phyloP scores from a whole-genome alignment of 2,113 vertebrate genomes.

The Austrofundulus limnaeus region DNA sequence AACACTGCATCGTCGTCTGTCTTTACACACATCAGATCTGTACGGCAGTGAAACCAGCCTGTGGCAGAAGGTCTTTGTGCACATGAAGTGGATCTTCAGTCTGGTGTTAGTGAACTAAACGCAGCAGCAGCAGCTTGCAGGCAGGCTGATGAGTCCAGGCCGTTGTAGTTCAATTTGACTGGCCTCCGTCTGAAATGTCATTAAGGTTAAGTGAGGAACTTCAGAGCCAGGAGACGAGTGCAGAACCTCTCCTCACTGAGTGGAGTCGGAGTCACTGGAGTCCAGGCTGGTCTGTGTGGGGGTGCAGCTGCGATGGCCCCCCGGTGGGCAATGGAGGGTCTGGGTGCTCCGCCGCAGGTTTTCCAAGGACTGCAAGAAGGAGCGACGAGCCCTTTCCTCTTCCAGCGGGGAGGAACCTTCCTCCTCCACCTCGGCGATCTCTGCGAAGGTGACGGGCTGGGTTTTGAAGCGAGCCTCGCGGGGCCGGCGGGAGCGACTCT shows the following conservation, averaged over 20 bases:
- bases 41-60: constrained; percentile 48
- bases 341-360: constrained; percentile 93
- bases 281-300: constrained; percentile 87
- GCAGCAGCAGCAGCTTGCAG: constrained; percentile 43
- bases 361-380: constrained; percentile 96
- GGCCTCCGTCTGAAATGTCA: constrained; percentile 53
- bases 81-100: constrained; percentile 32
- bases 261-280: constrained; percentile 95
- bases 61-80: constrained; percentile 23
- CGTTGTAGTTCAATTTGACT: constrained; percentile 59
- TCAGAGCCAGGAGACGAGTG: background rate
- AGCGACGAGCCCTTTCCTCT: constrained; percentile 92
- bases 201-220: constrained; percentile 8
- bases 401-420: constrained; percentile 92
- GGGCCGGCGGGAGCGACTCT: constrained; percentile 84
- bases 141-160: constrained; percentile 41
- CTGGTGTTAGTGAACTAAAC: constrained; percentile 63
- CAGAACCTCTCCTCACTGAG: constrained; percentile 78
- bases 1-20: constrained; percentile 47
- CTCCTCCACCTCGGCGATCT: constrained; percentile 97
- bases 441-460: constrained; percentile 96
- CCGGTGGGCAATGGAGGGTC: constrained; percentile 80
- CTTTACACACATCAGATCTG: constrained; percentile 37
- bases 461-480: constrained; percentile 95
- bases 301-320: constrained; percentile 72